Evolutionary conservation across 2,113 vertebrate species (phyloP), one percentile per base, ranked within the genome.

Genomic region (Turdus rufiventris): DNA sequence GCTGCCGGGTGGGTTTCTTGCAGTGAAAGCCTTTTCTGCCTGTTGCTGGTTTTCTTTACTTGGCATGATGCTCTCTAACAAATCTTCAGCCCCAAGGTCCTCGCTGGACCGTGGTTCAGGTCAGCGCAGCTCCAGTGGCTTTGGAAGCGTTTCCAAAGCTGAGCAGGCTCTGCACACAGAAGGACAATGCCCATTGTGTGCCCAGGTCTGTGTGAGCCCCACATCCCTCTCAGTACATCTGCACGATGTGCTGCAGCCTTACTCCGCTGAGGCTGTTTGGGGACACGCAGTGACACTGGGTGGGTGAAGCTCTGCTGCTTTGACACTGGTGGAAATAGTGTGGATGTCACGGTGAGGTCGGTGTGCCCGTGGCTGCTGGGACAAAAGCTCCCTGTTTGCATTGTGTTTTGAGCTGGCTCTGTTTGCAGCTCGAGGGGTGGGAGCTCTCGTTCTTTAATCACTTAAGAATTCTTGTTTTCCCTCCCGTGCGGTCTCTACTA

Each of bases 401-500:
- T 42, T 63, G 36, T 33, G 65, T 72, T 91, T 67, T 0, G 0
- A 18, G 73, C 65, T 74, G 79, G 54, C 47, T 8, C 38, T 40
- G 50, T 50, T 63, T 67, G 68, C 48, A 56, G 53, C 48, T 78
- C 2, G 0, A 23, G 3, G 60, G 38, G 20, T 66, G 62, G 47
- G n/a, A 82, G 19, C 34, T 68, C 54, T 12, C 24, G n/a, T 77
- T 75, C 56, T 60, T 70, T 66, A 90, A 83, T 85, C 0, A 1
- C 85, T 60, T n/a, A 58, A 31, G 79, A 90, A 88, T 88, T 66
- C 0, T 0, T 29, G 21, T 75, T 94, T 86, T 66, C 38, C 33
- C 29, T 80, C 40, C 42, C 0, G 1, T 77, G 56, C 76, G 1
- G 0, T 28, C 42, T 40, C 45, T 76, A 42, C 78, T 8, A 3